phyloP scores from a whole-genome alignment of 1,140 invertebrate species.

The Prorops nasuta region DNA sequence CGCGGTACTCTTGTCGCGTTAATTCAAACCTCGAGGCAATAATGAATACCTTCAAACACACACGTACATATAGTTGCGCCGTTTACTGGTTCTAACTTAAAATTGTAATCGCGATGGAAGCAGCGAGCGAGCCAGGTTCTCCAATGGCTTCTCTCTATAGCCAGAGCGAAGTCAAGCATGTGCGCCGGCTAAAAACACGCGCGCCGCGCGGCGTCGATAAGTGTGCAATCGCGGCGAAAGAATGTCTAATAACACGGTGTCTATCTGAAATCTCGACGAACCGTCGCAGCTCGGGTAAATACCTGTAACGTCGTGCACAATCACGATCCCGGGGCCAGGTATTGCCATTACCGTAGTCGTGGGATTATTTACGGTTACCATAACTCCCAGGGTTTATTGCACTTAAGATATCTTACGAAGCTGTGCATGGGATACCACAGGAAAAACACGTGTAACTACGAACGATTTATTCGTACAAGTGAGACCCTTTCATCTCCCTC shows the following conservation, averaged over 20 bases:
- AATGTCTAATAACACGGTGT: constrained; percentile 18
- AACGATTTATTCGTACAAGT: constrained; percentile 36
- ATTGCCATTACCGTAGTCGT: constrained; percentile 39
- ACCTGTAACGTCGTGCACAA: constrained; percentile 29
- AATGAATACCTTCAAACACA: too few relatives aligned
- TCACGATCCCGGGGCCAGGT: constrained; percentile 30
- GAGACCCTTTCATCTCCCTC: constrained; percentile 10
- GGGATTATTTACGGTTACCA: constrained; percentile 50
- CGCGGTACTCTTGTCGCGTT: too few relatives aligned
- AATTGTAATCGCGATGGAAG: too few relatives aligned
- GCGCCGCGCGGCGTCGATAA: constrained; percentile 15
- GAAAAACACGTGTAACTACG: constrained; percentile 32
- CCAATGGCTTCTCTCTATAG: too few relatives aligned
- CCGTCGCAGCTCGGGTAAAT: constrained; percentile 21
- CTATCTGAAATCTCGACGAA: constrained; percentile 24
- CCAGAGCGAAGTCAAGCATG: too few relatives aligned
- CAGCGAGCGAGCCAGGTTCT: too few relatives aligned
- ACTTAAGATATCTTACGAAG: constrained; percentile 34
- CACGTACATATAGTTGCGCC: too few relatives aligned
- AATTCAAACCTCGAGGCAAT: too few relatives aligned
- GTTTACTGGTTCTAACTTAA: too few relatives aligned
- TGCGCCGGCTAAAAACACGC: constrained; percentile 6
- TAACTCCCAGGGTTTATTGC: constrained; percentile 41
- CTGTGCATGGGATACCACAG: constrained; percentile 7
- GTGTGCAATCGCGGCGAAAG: constrained; percentile 7